Conservation (phyloP, 2,888 invertebrate species). For the Troides helena region DNA sequence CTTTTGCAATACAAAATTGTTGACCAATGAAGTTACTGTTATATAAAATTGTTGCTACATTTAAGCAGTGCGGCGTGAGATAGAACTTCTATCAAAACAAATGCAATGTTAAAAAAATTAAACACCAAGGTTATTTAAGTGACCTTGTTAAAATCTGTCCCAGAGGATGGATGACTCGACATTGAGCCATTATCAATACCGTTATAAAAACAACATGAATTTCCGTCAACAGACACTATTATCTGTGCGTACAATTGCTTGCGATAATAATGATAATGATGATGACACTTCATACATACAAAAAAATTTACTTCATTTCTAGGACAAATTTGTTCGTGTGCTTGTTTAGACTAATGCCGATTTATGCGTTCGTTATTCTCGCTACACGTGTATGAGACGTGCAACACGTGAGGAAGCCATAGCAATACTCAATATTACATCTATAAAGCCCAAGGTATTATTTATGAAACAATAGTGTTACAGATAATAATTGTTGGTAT, state of each 20-base stretch:
- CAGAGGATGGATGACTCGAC: slow-evolving; percentile 1
- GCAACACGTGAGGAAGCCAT: neutral
- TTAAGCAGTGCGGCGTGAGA: neutral
- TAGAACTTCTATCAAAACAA: neutral
- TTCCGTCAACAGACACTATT: slow-evolving; percentile 16
- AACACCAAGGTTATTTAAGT: slow-evolving; percentile 2
- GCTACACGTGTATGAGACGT: neutral
- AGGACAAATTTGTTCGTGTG: neutral
- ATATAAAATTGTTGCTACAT: neutral
- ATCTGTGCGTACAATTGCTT: neutral
- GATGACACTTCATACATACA: neutral
- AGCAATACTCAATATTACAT: neutral
- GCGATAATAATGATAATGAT: slow-evolving; percentile 5
- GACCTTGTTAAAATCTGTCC: slow-evolving; percentile 12
- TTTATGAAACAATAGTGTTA: neutral
- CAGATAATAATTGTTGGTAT: neutral
- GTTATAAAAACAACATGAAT: slow-evolving; percentile 1
- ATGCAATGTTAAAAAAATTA: neutral
- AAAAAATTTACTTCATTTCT: neutral
- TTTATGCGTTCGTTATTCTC: neutral
- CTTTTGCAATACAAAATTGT: no score
- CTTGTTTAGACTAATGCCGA: neutral
- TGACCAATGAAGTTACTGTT: neutral
- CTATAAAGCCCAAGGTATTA: neutral
- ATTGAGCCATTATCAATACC: slow-evolving; percentile 22